Evolutionary conservation across 1,140 invertebrate genomes (phyloP), one percentile per base, ranked within the genome.

Genomic region (Eubasilissa regina): DNA sequence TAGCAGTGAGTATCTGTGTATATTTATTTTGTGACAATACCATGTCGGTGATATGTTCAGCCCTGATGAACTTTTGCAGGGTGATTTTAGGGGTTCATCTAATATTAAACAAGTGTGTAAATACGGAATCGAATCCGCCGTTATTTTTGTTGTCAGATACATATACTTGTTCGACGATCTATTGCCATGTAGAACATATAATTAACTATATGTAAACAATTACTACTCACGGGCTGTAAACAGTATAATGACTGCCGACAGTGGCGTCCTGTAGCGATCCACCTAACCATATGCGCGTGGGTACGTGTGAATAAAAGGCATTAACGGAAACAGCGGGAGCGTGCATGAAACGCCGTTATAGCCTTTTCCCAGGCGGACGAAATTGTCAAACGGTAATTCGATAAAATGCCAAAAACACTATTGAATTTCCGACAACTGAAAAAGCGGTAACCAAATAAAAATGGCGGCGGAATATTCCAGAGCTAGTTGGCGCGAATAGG

Each of bases 331-430:
- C 74, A 64, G 74, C 45, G 21, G 55, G 74, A 64, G 56, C 15
- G n/a, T 9, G 47, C 19, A 12, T 56, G 74, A 62, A 47, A 19
- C 44, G 56, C 55, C 58, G 56, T 45, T 47, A 35, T 43, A 68
- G 19, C 35, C 47, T 68, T 66, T 55, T 68, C 62, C 75, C 21
- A 15, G 25, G 58, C 60, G 60, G 10, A 56, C 47, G 45, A 64
- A 77, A 68, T 77, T 77, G 75, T 77, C 75, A 77, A 66, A 77
- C 75, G 48, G 45, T 77, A 66, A 77, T 77, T 77, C 75, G 75
- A 77, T 77, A 44, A 66, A 66, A 77, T 68, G 75, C 62, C 64
- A 68, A 77, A 77, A 77, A 77, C 75, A 77, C 47, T 68, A 77
- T 77, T 68, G 60, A 56, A 77, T 77, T 77, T 77, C 15, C 64